Base-by-base conservation (phyloP, 1,140 invertebrate genomes). In the Agrilus planipennis region DNA sequence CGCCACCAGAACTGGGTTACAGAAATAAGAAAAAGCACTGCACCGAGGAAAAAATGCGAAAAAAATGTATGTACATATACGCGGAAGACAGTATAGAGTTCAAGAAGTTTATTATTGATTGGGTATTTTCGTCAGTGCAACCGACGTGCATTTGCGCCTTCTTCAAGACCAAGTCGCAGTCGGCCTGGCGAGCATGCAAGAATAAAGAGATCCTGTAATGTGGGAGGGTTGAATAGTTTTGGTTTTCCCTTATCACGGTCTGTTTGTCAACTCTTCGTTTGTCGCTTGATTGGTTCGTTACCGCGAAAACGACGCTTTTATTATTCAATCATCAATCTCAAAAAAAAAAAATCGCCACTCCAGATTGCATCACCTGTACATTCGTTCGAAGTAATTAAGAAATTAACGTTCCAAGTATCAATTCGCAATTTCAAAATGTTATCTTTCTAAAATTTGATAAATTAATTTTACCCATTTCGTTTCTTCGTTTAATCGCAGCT, bases 61-160 rank as follows among this genome's bases (percentile, higher is more conserved):
- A 60, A 61, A 61, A 61, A 59, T 58, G 52, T 54, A 60, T 58
- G 55, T 60, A 57, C 55, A 60, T 57, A 58, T 50, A 60, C 58
- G 55, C 48, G 55, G 56, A 56, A 60, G 54, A 51, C 52, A 60
- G 59, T 58, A 58, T 61, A 50, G 59, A 59, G 57, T 44, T 42
- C 47, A 50, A 58, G 55, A 49, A 54, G 52, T 50, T 56, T 56
- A 51, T 60, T 61, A 61, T 61, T 60, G 59, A 61, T 61, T 61
- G 59, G 57, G 53, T 61, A 61, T n/a, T 61, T 57, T 52, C 44
- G 48, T 51, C 46, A 46, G 45, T 38, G 36, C 21, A 38, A 38
- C 23, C 23, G 23, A 25, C 23, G 36, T 28, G 36, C 36, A 36
- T 18, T 21, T 18, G 21, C 12, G 12, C 34, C 23, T 36, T 21